A percentile compares a stretch with the other conserved stretches of the same genome.
phyloP scores from a whole-genome alignment of 2,888 invertebrate species.

The Ormyrus thymus region DNA sequence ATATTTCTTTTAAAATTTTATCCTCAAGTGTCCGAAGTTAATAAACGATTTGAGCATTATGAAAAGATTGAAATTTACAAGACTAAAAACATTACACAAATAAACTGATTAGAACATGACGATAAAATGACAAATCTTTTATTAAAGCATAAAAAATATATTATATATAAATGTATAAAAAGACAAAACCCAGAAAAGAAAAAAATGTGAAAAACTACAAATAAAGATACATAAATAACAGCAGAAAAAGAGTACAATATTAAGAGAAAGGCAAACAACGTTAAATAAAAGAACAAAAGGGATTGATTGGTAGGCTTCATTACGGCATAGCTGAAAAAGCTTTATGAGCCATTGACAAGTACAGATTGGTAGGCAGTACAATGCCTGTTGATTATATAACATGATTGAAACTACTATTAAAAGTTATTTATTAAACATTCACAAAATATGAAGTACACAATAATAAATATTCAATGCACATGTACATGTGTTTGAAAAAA shows the following conservation, averaged over 20 bases:
- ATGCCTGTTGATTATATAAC: slow-evolving; percentile 4
- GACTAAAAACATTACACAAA: not conserved
- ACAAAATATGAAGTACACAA: no score
- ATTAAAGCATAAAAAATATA: no score
- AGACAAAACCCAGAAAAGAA: not conserved
- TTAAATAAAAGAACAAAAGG: slow-evolving; percentile 30
- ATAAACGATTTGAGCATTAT: slow-evolving; percentile 14
- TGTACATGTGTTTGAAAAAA: no score
- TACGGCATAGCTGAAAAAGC: slow-evolving; percentile 12
- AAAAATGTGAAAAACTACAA: not conserved
- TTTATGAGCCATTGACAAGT: slow-evolving; percentile 15
- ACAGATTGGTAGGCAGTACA: slow-evolving; percentile 4
- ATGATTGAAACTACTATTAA: not conserved
- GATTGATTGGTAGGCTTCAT: slow-evolving; percentile 33
- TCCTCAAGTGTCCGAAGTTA: slow-evolving; percentile 29
- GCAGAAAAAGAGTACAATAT: not conserved
- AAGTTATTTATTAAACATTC: no score
- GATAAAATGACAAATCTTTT: no score
- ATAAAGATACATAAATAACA: no score
- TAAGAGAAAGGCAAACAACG: slow-evolving; percentile 15
- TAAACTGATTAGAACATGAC: no score
- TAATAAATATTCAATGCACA: no score
- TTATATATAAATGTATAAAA: not conserved
- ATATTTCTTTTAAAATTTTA: slow-evolving; percentile 18
- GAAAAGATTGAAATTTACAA: not conserved